Evolutionary conservation across 2,797 vertebrate genomes (phyloP).

Genomic region (Cynopterus sphinx): DNA sequence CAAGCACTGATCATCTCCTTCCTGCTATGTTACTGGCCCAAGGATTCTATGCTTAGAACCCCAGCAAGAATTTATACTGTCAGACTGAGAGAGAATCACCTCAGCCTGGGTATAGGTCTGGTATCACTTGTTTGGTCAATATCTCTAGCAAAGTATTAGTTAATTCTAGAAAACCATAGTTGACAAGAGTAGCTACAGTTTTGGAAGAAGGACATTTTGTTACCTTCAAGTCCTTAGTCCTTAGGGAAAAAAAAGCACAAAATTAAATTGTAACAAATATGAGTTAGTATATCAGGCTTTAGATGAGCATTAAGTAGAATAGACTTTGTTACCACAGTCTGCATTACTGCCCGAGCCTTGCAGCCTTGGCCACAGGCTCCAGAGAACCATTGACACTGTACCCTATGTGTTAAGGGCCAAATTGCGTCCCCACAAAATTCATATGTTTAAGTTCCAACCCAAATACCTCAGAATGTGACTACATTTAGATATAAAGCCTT

Average conservation of each 20-base stretch:
- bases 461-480: not conserved
- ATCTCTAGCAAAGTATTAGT: not conserved
- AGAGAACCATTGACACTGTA: not conserved
- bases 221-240: not conserved
- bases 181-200: not conserved
- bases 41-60: not conserved
- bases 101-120: not conserved
- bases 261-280: not conserved
- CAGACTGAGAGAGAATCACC: not conserved
- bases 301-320: not conserved
- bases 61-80: not conserved
- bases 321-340: not conserved
- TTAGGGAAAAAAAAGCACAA: not conserved
- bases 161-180: slow-evolving; percentile 13
- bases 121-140: not conserved
- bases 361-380: not conserved
- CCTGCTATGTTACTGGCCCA: not conserved
- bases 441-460: not conserved
- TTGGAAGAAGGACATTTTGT: slow-evolving; percentile 20
- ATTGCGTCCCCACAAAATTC: not conserved
- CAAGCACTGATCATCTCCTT: not conserved
- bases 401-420: not conserved
- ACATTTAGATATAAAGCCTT: not conserved
- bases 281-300: not conserved
- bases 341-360: not conserved